Conservation (phyloP, 2,888 invertebrate species). For the Trissolcus japonicus region DNA sequence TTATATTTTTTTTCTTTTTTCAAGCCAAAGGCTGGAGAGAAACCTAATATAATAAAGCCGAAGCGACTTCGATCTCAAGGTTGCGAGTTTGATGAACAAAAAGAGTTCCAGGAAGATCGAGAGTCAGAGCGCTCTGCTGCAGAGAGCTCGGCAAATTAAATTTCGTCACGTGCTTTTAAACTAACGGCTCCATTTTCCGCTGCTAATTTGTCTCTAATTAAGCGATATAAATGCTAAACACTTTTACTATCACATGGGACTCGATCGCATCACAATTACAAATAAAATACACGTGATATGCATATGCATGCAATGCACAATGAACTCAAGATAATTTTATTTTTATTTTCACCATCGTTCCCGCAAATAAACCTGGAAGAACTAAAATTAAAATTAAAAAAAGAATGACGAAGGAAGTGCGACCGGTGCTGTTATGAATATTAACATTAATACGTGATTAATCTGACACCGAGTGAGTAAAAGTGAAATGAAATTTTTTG, state of each 20-base stretch:
- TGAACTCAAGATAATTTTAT: conserved; percentile 3
- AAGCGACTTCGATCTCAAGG: neutral
- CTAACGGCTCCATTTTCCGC: conserved; percentile 2
- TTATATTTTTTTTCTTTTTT: no score
- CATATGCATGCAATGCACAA: conserved; percentile 13
- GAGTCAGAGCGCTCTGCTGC: conserved; percentile 5
- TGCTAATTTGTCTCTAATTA: conserved; percentile 8
- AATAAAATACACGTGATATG: conserved; percentile 6
- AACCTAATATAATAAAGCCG: no score
- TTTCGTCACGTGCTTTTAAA: conserved; percentile 15
- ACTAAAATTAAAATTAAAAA: conserved; percentile 2
- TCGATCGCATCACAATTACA: conserved; percentile 16
- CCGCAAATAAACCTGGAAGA: conserved; percentile 25
- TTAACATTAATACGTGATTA: no score
- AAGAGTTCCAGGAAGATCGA: conserved; percentile 4
- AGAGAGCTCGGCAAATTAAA: conserved; percentile 12
- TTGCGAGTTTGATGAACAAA: neutral
- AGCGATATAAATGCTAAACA: conserved; percentile 3
- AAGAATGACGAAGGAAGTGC: conserved; percentile 11
- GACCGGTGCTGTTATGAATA: neutral
- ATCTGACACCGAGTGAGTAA: no score
- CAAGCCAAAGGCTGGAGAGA: no score
- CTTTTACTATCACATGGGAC: conserved; percentile 11
- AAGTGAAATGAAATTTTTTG: no score
- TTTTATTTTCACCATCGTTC: conserved; percentile 24